A percentile compares a stretch with the other conserved stretches of the same genome.
These are phyloP conservation scores for Bos indicus DNA, from an alignment of 2,113 vertebrate species.

Conservation along the genomic window DNA sequence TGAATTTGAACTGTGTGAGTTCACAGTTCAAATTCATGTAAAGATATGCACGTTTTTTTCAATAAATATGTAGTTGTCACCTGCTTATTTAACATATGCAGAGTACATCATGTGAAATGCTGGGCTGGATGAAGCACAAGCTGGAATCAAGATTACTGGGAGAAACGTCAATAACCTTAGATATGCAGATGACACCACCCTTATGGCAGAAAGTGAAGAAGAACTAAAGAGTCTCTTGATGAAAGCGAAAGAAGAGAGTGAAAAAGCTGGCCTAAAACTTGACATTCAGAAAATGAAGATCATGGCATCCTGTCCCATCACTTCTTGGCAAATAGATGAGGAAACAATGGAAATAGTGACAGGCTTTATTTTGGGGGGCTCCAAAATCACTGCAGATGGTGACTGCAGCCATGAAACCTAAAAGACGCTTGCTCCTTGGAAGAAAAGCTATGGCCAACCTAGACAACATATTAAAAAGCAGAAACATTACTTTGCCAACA, in stretches of 20 bases:
- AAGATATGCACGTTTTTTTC: background rate
- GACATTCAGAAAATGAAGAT: background rate
- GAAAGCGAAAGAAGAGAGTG: background rate
- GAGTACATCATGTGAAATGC: background rate
- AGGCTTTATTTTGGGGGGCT: background rate
- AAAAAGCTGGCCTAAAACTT: background rate
- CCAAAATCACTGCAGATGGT: background rate
- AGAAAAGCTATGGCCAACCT: background rate
- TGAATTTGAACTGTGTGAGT: background rate
- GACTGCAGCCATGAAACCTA: background rate
- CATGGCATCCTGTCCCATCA: background rate
- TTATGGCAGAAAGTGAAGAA: background rate
- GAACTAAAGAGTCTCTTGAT: background rate
- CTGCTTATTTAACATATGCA: background rate
- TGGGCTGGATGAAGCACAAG: background rate
- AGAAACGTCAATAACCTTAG: background rate
- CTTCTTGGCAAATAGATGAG: background rate
- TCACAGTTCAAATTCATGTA: background rate
- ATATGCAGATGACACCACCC: background rate
- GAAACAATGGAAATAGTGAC: background rate
- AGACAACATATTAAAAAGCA: background rate
- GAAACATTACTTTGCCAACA: background rate
- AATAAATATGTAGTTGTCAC: background rate
- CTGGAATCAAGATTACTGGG: background rate
- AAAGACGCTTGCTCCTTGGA: background rate